phyloP scores from a whole-genome alignment of 1,140 invertebrate species.

The Polypedilum pembai region DNA sequence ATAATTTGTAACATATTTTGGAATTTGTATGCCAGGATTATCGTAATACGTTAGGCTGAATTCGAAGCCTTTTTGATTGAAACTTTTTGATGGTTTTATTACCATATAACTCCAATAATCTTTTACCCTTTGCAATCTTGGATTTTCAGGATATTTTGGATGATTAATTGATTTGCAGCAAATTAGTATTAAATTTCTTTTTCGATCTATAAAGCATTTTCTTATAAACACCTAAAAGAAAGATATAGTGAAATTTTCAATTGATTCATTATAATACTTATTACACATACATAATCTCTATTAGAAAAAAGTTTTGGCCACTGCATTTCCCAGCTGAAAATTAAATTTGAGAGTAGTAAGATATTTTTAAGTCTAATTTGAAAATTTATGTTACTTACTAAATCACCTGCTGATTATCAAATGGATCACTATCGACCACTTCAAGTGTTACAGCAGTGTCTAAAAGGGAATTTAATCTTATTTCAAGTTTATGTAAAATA shows the following conservation, averaged over 20 bases:
- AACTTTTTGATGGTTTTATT: constrained; percentile 53
- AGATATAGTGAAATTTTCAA: too few relatives aligned
- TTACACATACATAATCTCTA: constrained; percentile 59
- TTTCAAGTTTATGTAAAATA: not conserved
- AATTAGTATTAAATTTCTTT: constrained; percentile 46
- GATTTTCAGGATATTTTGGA: constrained; percentile 39
- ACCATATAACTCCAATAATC: constrained; percentile 85
- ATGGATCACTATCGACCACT: constrained; percentile 59
- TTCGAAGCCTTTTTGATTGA: constrained; percentile 51
- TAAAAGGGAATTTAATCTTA: not conserved
- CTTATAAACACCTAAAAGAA: constrained; percentile 55
- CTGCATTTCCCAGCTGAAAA: constrained; percentile 63
- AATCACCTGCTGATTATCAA: constrained; percentile 30
- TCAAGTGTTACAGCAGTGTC: constrained; percentile 61
- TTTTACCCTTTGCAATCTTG: constrained; percentile 51
- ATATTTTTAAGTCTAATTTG: too few relatives aligned
- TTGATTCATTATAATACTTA: too few relatives aligned
- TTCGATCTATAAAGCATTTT: constrained; percentile 54
- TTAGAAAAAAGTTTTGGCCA: constrained; percentile 80
- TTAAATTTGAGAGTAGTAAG: too few relatives aligned
- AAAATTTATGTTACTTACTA: not conserved
- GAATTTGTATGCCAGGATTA: constrained; percentile 69
- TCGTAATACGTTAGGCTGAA: constrained; percentile 82
- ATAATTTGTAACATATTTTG: constrained; percentile 57
- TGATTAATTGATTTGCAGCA: constrained; percentile 45